Percentiles rank a stretch among this genome's conserved stretches.
Evolutionary conservation across 2,797 vertebrate species (phyloP).

Genomic region (Neostethus bicornis): DNA sequence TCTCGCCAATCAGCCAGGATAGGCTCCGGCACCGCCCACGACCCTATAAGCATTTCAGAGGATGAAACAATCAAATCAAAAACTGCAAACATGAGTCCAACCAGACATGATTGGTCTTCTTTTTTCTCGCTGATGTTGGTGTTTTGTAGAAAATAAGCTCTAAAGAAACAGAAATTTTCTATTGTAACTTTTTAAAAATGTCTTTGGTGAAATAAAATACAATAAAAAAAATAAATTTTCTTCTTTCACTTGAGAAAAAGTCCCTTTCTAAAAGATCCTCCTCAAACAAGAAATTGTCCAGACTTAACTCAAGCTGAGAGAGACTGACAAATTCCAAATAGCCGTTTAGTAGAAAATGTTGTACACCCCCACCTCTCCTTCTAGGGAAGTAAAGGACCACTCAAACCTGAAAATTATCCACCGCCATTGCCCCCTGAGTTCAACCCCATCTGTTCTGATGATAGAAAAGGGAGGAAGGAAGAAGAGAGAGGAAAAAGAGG

Average conservation of each 20-base stretch:
- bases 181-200: background rate
- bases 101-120: too few species aligned
- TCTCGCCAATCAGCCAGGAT: too few species aligned
- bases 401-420: constrained; percentile 45
- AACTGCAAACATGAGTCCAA: too few species aligned
- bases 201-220: too few species aligned
- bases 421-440: constrained; percentile 30
- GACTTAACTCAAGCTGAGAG: background rate
- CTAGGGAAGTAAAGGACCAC: constrained; percentile 16
- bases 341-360: constrained; percentile 45
- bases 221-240: background rate
- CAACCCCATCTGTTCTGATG: constrained; percentile 69
- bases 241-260: background rate
- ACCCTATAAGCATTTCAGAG: too few species aligned
- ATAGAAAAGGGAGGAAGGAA: constrained; percentile 15
- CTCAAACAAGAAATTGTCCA: background rate
- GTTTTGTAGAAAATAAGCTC: background rate
- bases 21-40: too few species aligned
- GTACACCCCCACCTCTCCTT: constrained; percentile 45
- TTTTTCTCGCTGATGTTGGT: background rate
- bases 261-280: background rate
- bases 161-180: background rate
- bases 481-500: constrained; percentile 9
- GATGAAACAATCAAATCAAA: too few species aligned
- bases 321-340: constrained; percentile 15